Evolutionary conservation across 2,888 invertebrate genomes (phyloP).

Genomic region (Brachypterus glaber): DNA sequence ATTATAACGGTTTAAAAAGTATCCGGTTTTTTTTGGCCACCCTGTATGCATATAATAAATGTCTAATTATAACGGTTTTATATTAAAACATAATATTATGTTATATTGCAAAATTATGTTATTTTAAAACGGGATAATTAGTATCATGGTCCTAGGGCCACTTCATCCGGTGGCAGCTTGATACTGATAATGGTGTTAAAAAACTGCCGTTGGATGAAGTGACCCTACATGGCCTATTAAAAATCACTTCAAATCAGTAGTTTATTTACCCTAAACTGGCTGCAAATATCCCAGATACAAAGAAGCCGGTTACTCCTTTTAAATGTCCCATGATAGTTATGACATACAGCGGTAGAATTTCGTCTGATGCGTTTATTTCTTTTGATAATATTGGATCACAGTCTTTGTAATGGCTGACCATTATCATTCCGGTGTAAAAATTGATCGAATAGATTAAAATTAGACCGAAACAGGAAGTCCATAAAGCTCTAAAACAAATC

Average conservation of each 20-base stretch:
- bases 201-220: too few species aligned
- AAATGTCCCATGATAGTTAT: conserved; percentile 69
- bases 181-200: too few species aligned
- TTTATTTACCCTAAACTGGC: conserved; percentile 79
- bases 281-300: conserved; percentile 92
- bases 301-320: conserved; percentile 79
- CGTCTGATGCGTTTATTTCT: conserved; percentile 62
- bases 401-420: conserved; percentile 68
- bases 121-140: too few species aligned
- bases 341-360: conserved; percentile 82
- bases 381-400: conserved; percentile 76
- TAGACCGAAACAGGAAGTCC: conserved; percentile 66
- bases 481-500: conserved; percentile 51
- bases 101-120: too few species aligned
- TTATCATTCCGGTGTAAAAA: conserved; percentile 77
- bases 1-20: too few species aligned
- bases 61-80: too few species aligned
- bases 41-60: too few species aligned
- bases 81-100: too few species aligned
- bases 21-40: too few species aligned
- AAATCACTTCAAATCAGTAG: background rate
- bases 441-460: conserved; percentile 76
- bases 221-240: background rate
- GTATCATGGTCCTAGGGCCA: too few species aligned
- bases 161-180: too few species aligned